Conservation (phyloP, 2,888 invertebrate genomes). For the Chaetogeoica ovagalla region DNA sequence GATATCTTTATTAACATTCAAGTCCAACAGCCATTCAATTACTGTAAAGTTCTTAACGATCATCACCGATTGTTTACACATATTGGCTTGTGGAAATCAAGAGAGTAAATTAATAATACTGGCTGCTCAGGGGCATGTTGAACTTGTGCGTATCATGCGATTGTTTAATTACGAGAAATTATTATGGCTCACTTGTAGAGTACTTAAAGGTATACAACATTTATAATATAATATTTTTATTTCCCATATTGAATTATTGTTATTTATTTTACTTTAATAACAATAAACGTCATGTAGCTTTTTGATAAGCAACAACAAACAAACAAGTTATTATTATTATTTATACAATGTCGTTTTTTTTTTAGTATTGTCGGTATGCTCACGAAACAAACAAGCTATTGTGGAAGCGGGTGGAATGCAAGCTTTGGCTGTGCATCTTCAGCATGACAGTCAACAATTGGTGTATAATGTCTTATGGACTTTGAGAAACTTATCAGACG, state of each 20-base stretch:
- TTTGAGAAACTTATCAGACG: constrained; percentile 95
- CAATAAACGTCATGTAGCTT: too few relatives aligned
- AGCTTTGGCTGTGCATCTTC: constrained; percentile 92
- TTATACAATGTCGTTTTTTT: constrained; percentile 23
- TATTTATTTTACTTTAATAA: too few relatives aligned
- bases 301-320: too few relatives aligned
- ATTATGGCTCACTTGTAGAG: constrained; percentile 96
- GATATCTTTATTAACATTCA: constrained; percentile 74
- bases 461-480: constrained; percentile 98
- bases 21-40: constrained; percentile 71
- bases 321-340: not conserved
- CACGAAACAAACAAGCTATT: constrained; percentile 97
- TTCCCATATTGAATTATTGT: not conserved
- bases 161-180: constrained; percentile 97
- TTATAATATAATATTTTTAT: not conserved
- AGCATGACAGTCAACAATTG: constrained; percentile 87
- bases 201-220: constrained; percentile 75
- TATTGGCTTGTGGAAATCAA: constrained; percentile 95
- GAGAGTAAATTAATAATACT: constrained; percentile 96
- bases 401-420: constrained; percentile 99
- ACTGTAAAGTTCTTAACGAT: constrained; percentile 98
- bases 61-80: constrained; percentile 97
- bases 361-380: constrained; percentile 91
- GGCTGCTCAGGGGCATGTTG: constrained; percentile 93
- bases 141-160: constrained; percentile 95